phyloP scores from a whole-genome alignment of 2,113 vertebrate species.

The Forbesichthys agassizii region DNA sequence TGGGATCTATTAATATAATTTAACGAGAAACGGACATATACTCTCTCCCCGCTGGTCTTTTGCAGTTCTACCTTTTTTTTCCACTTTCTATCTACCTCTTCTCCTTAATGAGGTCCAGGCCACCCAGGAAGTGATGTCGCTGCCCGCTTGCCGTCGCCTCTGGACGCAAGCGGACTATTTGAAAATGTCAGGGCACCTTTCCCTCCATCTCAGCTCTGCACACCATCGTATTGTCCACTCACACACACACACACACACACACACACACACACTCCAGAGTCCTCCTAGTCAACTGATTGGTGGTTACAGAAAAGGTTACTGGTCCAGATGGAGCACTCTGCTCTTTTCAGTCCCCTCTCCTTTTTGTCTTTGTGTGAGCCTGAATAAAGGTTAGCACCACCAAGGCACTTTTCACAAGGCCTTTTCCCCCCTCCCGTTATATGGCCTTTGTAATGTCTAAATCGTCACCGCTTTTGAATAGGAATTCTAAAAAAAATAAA shows the following conservation, averaged over 20 bases:
- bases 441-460: conserved; percentile 49
- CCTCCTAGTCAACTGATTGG: conserved; percentile 38
- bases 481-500: not conserved
- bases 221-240: not conserved
- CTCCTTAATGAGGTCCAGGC: conserved; percentile 54
- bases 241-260: not conserved
- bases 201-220: conserved; percentile 23
- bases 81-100: conserved; percentile 31
- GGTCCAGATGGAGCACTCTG: conserved; percentile 56
- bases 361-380: conserved; percentile 56
- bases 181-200: conserved; percentile 55
- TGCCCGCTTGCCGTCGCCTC: conserved; percentile 33
- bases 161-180: conserved; percentile 51
- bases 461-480: conserved; percentile 5
- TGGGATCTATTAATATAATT: too few species aligned
- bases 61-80: not conserved
- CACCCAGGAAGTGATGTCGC: conserved; percentile 59
- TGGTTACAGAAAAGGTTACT: conserved; percentile 63
- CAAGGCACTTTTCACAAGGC: conserved; percentile 36
- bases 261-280: not conserved
- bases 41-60: not conserved
- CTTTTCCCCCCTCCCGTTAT: conserved; percentile 21
- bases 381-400: conserved; percentile 62
- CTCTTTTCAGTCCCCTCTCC: conserved; percentile 55
- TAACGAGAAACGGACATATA: not conserved